Base-by-base conservation (phyloP, 2,888 invertebrate genomes). In the Euplagia quadripunctaria region DNA sequence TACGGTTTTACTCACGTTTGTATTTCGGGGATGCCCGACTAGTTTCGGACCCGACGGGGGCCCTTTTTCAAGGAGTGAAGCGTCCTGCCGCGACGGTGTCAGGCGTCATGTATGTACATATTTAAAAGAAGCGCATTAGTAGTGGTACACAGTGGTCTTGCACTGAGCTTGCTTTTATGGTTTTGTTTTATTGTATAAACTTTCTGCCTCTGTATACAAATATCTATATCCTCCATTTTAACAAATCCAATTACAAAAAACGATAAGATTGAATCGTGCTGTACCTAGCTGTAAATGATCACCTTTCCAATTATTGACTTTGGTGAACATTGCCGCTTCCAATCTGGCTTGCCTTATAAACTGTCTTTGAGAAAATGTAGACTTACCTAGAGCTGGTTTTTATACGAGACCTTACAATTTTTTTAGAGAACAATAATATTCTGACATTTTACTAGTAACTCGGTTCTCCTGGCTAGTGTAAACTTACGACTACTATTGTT, bases 291-390 rank as follows among this genome's bases (percentile, higher is more conserved):
- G 42, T 43, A 42, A 65, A 4, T 65, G 11, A 20, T 46, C 43
- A 46, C 65, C n/a, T 65, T 43, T 17, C 43, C 43, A n/a, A 46
- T 65, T 61, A 61, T 61, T 61, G 61, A 61, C 61, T 61, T 31
- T 31, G 14, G 61, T 61, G 61, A 31, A 61, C 61, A 61, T 14
- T 61, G 31, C 61, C 14, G 61, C 31, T 61, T 61, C 58, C 58
- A 61, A 61, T 61, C 31, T 61, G 58, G 58, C 58, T 61, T 61
- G 4, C 31, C 58, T 61, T 61, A 14, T 61, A 11, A 61, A 61
- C 31, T 61, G 58, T 31, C 55, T 20, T n/a, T n/a, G n/a, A 0
- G 12, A 31, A 12, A 61, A 61, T 61, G 9, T 61, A 61, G 12
- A 58, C 58, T 31, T 61, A 61, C 12, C 20, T 12, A 31, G 58